Conservation (phyloP, 1,140 invertebrate species). For the Procambarus virginalis region DNA sequence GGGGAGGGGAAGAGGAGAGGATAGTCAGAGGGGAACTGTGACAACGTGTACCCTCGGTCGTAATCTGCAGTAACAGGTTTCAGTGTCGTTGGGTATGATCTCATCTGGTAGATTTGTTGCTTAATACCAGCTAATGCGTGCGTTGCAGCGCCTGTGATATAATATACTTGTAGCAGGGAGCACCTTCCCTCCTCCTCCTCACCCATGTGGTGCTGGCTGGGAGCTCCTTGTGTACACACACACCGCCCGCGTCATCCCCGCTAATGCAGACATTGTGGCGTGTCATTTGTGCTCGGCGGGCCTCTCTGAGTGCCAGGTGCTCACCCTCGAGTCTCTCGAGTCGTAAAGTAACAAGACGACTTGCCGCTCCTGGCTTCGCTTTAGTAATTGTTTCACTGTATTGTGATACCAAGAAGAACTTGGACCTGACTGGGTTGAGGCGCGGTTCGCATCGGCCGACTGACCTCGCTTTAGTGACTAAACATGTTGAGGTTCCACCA, state of each 20-base stretch:
- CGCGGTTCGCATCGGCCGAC: too few relatives aligned
- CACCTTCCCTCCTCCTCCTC: not conserved
- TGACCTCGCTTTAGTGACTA: too few relatives aligned
- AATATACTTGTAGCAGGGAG: not conserved
- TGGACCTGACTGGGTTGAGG: too few relatives aligned
- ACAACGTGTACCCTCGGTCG: not conserved
- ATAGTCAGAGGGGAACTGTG: not conserved
- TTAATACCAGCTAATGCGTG: not conserved
- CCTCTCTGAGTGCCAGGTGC: too few relatives aligned
- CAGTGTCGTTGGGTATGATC: not conserved
- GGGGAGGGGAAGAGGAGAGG: not conserved
- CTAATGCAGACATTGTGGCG: too few relatives aligned
- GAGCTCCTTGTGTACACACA: not conserved
- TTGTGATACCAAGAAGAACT: not conserved
- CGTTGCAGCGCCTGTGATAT: not conserved
- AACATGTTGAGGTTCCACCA: too few relatives aligned
- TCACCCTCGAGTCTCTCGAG: not conserved
- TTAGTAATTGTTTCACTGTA: not conserved
- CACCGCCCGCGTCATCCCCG: not conserved
- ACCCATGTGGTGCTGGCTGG: too few relatives aligned
- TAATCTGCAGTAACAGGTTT: not conserved
- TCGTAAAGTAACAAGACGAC: not conserved
- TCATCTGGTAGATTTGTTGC: not conserved
- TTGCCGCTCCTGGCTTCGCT: not conserved
- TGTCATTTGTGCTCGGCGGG: not conserved